Percentiles rank a stretch among this genome's conserved stretches.
These are phyloP conservation scores for Gymnobelideus leadbeateri DNA, from an alignment of 2,113 vertebrate genomes.

Conservation along the genomic window DNA sequence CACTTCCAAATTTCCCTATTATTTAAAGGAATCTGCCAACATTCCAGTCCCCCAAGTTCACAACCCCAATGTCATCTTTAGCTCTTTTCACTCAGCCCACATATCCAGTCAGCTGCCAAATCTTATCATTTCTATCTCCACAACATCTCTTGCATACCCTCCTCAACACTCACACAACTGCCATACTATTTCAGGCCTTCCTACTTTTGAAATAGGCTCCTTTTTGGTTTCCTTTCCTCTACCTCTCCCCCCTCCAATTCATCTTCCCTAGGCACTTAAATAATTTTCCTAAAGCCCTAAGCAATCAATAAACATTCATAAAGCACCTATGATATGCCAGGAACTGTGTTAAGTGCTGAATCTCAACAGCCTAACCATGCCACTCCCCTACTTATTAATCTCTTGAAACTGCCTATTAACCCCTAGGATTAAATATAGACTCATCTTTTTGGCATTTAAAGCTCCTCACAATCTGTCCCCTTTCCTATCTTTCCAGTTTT, in stretches of 20 bases:
- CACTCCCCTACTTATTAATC: not conserved
- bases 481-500: not conserved
- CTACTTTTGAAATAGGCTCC: not conserved
- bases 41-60: not conserved
- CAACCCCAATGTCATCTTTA: not conserved
- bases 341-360: not conserved
- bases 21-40: not conserved
- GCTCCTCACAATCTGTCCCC: not conserved
- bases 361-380: not conserved
- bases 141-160: not conserved
- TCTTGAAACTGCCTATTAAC: not conserved
- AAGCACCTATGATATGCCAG: not conserved
- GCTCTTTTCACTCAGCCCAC: not conserved
- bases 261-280: not conserved
- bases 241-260: not conserved
- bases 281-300: not conserved
- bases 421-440: not conserved
- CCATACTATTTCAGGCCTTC: not conserved
- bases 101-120: not conserved
- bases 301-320: not conserved
- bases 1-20: not conserved
- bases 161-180: not conserved
- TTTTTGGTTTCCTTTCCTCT: not conserved
- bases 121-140: not conserved
- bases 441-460: not conserved